phyloP scores from a whole-genome alignment of 2,113 vertebrate genomes.

The Clarias macrocephalus region DNA sequence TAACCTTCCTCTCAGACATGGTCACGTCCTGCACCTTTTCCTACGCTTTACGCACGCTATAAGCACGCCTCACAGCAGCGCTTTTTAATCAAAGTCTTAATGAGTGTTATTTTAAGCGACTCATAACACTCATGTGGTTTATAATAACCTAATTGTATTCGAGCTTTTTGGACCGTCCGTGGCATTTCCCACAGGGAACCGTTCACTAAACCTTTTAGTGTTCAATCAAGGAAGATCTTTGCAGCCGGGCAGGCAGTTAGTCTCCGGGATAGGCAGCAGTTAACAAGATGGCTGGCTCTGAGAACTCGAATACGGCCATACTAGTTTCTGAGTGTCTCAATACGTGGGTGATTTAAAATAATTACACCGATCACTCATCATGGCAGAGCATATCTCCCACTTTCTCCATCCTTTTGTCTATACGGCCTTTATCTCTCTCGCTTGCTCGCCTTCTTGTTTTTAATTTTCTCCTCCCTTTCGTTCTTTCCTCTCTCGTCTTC shows the following conservation, averaged over 20 bases:
- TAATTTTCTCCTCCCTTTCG: not conserved
- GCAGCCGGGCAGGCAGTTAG: not conserved
- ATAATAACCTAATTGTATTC: not conserved
- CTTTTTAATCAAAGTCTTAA: not conserved
- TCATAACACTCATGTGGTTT: not conserved
- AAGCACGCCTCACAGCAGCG: too few species aligned
- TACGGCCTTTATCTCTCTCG: not conserved
- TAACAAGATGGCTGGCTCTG: not conserved
- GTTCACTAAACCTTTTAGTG: not conserved
- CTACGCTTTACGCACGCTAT: not conserved
- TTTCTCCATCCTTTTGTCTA: not conserved
- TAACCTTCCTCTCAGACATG: constrained; percentile 28
- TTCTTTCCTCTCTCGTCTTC: not conserved
- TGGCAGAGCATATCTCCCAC: not conserved
- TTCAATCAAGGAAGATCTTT: not conserved
- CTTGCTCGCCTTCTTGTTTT: not conserved
- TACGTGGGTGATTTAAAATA: not conserved
- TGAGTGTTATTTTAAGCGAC: not conserved
- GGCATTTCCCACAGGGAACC: not conserved
- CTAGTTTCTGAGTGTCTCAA: not conserved
- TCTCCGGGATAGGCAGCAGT: not conserved
- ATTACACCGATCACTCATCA: not conserved
- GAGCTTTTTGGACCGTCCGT: not conserved
- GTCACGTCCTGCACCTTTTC: not conserved
- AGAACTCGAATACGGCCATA: not conserved